A percentile compares a stretch with the other conserved stretches of the same genome.
Evolutionary conservation across 2,113 vertebrate species (phyloP).

Genomic region (Lycaon pictus): DNA sequence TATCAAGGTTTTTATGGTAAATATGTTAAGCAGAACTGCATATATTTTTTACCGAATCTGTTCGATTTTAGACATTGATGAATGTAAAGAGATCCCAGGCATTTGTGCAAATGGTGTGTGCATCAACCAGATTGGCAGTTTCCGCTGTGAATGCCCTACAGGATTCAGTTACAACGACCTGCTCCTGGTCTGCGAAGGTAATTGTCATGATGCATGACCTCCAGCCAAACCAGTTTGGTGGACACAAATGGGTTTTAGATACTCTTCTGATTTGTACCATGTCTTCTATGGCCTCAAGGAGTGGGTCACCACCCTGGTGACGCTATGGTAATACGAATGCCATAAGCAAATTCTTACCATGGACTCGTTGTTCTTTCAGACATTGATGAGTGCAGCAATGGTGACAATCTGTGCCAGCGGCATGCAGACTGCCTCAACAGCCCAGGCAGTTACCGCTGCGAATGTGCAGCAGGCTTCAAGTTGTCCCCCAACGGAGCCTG

Average conservation of each 20-base stretch:
- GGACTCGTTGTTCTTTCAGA: conserved; percentile 86
- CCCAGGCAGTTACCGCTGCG: conserved; percentile 92
- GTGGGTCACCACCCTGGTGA: background rate
- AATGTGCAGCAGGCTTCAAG: conserved; percentile 91
- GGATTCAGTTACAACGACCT: conserved; percentile 94
- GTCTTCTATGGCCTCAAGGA: background rate
- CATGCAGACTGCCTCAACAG: conserved; percentile 94
- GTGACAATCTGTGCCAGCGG: conserved; percentile 90
- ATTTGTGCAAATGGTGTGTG: conserved; percentile 93
- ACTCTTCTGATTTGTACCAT: background rate
- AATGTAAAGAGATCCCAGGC: conserved; percentile 93
- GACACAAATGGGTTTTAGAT: background rate
- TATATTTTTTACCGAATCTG: conserved; percentile 63
- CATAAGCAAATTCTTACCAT: rapidly evolving
- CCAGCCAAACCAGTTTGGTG: background rate
- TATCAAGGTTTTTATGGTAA: background rate
- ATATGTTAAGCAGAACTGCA: background rate
- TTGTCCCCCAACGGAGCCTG: conserved; percentile 91
- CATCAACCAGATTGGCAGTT: conserved; percentile 94
- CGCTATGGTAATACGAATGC: background rate
- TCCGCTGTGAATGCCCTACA: conserved; percentile 93
- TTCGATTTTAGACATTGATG: conserved; percentile 91
- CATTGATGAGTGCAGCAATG: conserved; percentile 92
- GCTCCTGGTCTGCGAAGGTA: conserved; percentile 93
- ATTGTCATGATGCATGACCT: background rate